Percentiles rank a stretch among this genome's conserved stretches.
Evolutionary conservation across 2,888 invertebrate species (phyloP).

Genomic region (Geophilus truncorum): DNA sequence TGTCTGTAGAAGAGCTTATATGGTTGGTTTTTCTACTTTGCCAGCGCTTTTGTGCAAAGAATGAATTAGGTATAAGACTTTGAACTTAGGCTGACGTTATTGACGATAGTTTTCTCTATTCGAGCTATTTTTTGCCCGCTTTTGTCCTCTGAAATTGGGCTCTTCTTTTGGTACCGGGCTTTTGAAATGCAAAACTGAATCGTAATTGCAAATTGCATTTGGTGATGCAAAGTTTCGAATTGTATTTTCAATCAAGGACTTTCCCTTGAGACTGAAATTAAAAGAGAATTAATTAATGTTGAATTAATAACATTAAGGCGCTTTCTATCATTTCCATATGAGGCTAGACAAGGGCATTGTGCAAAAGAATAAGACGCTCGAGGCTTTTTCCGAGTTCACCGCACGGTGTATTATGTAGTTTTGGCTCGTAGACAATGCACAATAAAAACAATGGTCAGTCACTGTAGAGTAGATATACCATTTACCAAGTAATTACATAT

Average conservation of each 20-base stretch:
- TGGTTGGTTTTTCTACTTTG: neutral
- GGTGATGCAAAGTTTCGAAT: neutral
- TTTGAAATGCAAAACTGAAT: neutral
- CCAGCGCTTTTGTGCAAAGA: constrained; percentile 16
- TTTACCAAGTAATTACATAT: neutral
- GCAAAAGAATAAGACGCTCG: neutral
- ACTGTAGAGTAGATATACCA: neutral
- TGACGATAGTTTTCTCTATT: neutral
- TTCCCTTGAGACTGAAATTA: neutral
- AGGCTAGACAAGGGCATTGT: neutral
- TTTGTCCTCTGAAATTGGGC: neutral
- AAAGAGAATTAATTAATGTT: constrained; percentile 1
- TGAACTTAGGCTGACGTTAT: neutral
- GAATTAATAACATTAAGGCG: neutral
- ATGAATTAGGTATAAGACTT: neutral
- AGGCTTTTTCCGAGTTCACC: neutral
- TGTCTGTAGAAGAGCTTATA: constrained; percentile 15
- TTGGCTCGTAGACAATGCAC: neutral
- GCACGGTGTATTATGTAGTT: neutral
- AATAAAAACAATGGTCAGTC: neutral
- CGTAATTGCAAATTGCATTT: neutral
- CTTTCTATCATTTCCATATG: neutral
- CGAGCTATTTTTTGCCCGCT: neutral
- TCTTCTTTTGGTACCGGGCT: neutral
- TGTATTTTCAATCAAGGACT: neutral